phyloP scores from a whole-genome alignment of 92 coral and sea anemone genomes.

The Phymanthus crucifer region DNA sequence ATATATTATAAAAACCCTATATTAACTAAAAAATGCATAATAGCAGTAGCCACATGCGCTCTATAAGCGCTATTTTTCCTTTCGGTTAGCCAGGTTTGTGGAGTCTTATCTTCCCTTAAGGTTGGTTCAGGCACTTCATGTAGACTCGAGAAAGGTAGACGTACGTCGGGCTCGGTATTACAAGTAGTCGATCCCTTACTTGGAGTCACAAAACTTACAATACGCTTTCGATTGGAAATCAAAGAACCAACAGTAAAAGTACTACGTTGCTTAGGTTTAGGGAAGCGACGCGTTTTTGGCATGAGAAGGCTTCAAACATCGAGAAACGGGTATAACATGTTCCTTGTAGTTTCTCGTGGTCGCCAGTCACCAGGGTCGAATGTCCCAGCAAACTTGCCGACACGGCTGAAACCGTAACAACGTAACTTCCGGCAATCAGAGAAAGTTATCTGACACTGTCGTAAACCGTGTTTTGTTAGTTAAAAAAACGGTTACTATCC shows the following conservation, averaged over 20 bases:
- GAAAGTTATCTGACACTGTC: background rate
- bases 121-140: conserved; percentile 19
- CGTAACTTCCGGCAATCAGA: background rate
- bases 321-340: background rate
- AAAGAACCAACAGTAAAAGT: conserved; percentile 6
- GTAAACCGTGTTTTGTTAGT: background rate
- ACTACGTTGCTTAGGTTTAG: no score
- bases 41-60: no score
- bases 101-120: background rate
- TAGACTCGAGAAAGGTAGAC: conserved; percentile 7
- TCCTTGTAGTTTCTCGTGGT: background rate
- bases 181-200: conserved; percentile 2
- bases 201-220: conserved; percentile 1
- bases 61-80: no score
- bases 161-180: background rate
- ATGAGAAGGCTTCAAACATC: background rate
- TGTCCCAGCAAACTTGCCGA: no score
- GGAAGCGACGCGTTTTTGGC: no score
- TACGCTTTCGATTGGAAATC: conserved; percentile 26
- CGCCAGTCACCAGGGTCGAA: background rate
- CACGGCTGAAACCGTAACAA: no score
- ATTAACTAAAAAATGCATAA: no score
- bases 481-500: background rate
- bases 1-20: no score
- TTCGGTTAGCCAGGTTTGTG: conserved; percentile 19